Base-by-base conservation (phyloP, 1,140 invertebrate genomes). In the Thaumatotibia leucotreta region DNA sequence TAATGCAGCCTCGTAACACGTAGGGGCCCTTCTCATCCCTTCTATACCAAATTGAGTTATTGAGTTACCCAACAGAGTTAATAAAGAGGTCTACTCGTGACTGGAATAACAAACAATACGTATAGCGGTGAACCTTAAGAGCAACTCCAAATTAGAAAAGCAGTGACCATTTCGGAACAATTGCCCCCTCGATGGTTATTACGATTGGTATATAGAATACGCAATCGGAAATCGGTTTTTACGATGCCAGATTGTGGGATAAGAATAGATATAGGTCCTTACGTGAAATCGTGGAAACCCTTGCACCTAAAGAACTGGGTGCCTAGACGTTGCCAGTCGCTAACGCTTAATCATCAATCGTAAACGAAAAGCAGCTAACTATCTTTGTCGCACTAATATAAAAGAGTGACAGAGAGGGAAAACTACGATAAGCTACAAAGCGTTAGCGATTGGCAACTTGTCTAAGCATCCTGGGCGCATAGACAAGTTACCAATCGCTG, bases 51-150 rank as follows among this genome's bases (percentile, higher is more conserved):
- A 86, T 83, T 83, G 82, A 86, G 83, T 86, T 86, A 79, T 83
- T 83, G 82, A 86, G 83, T 86, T 86, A 79, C 80, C 80, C 79
- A 84, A 83, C 77, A 79, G 83, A 83, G 82, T 86, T 84, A 86
- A 84, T 86, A 86, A 83, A 86, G 83, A 83, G 79, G 69, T 67
- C 71, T 70, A 68, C 54, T 69, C 83, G 83, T 84, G 82, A 63
- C 58, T 68, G 35, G 83, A 81, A 79, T 86, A 61, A 68, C 71
- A 82, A 64, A 45, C 39, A 58, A 24, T 14, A 17, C 52, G 52
- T 17, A 39, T n/a, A 58, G 50, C 50, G 22, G 17, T 45, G 52
- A 58, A 14, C 29, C 52, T 58, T 35, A 63, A 63, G 33, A 63
- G 32, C 61, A 63, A 35, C 52, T 58, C 24, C 3, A 58, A 58